Evolutionary conservation across 2,113 vertebrate genomes (phyloP).

Genomic region (Lophius piscatorius): DNA sequence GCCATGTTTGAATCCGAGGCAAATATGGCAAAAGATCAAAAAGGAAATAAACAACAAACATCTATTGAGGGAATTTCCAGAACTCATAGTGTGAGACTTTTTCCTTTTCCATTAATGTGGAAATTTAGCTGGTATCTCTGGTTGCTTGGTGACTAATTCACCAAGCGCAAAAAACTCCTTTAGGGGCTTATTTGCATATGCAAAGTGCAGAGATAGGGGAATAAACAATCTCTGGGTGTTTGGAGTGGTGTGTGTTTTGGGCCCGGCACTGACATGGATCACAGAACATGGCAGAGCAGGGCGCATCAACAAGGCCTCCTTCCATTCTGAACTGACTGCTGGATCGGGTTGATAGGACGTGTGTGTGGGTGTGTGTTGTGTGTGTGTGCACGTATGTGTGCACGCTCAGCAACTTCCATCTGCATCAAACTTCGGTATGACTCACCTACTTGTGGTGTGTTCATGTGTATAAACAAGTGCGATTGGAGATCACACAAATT

Average conservation of each 20-base stretch:
- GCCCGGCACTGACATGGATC: constrained; percentile 57
- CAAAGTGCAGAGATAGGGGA: constrained; percentile 49
- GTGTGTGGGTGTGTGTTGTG: constrained; percentile 5
- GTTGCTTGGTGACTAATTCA: constrained; percentile 60
- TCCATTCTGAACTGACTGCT: constrained; percentile 9
- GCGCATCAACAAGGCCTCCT: constrained; percentile 46
- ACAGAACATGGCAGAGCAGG: constrained; percentile 25
- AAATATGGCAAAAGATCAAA: constrained; percentile 10
- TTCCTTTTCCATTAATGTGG: not conserved
- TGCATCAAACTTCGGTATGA: constrained; percentile 25
- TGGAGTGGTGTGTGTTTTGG: constrained; percentile 29
- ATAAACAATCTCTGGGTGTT: constrained; percentile 49
- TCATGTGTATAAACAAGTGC: not conserved
- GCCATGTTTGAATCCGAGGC: constrained; percentile 8
- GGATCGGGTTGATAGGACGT: constrained; percentile 24
- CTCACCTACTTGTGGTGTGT: constrained; percentile 14
- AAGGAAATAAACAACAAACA: constrained; percentile 29
- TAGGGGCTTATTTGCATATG: constrained; percentile 57
- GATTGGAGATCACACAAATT: not conserved
- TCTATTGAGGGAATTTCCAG: constrained; percentile 24
- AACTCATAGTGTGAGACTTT: constrained; percentile 21
- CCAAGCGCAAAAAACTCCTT: constrained; percentile 31
- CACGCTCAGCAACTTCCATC: constrained; percentile 9
- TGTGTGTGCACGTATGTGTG: constrained; percentile 22
- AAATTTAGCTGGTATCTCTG: constrained; percentile 41